A percentile compares a stretch with the other conserved stretches of the same genome.
Evolutionary conservation across 1,140 invertebrate species (phyloP).

Genomic region (Lepidurus couesii): DNA sequence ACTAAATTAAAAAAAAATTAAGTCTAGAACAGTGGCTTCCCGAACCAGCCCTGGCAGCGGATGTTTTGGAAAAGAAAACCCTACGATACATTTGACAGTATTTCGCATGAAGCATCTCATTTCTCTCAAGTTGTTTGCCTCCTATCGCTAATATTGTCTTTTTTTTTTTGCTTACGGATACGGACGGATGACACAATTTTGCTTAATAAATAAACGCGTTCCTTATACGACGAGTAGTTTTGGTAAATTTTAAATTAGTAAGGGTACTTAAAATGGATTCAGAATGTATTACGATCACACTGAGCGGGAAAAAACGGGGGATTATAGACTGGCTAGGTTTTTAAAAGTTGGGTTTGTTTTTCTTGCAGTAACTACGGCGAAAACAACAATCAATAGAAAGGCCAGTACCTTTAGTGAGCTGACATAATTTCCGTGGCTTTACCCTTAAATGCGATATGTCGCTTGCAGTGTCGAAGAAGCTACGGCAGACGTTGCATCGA

Average conservation of each 20-base stretch:
- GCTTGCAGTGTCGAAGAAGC: conserved; percentile 4
- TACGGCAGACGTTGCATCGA: not conserved
- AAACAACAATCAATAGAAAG: conserved; percentile 7
- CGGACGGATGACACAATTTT: not conserved
- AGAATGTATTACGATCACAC: too few species aligned
- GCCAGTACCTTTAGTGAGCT: not conserved
- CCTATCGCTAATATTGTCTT: not conserved
- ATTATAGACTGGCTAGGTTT: not conserved
- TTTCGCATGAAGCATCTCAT: conserved; percentile 15
- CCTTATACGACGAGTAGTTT: not conserved
- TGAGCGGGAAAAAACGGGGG: not conserved
- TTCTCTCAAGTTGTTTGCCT: conserved; percentile 7
- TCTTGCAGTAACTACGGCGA: not conserved
- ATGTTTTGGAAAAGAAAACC: not conserved
- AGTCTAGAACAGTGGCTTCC: not conserved
- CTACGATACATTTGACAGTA: not conserved
- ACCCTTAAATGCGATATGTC: not conserved
- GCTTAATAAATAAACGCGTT: conserved; percentile 9
- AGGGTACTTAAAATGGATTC: too few species aligned
- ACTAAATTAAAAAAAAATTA: not conserved
- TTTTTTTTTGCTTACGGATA: not conserved
- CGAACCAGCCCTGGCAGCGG: not conserved
- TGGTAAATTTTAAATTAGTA: not conserved
- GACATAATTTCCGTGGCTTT: conserved; percentile 14
- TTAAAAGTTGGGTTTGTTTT: not conserved